These are phyloP conservation scores for Ophion slaviceki DNA, from an alignment of 2,888 invertebrate genomes.

Conservation along the genomic window DNA sequence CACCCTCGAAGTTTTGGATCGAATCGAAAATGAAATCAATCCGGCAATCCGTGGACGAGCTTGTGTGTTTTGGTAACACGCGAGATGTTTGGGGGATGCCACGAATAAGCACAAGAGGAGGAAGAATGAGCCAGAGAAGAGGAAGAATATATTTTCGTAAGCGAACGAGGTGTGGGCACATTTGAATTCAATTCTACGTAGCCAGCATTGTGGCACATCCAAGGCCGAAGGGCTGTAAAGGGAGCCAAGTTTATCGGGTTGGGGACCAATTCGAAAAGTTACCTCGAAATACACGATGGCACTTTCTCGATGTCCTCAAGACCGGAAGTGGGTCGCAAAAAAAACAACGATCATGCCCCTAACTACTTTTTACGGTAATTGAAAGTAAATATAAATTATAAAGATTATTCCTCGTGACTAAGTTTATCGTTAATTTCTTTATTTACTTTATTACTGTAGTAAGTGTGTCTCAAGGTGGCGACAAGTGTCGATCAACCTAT, in stretches of 20 bases:
- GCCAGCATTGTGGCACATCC: slow-evolving; percentile 65
- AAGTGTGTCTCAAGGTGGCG: slow-evolving; percentile 39
- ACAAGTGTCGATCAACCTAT: slow-evolving; percentile 49
- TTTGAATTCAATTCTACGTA: slow-evolving; percentile 80
- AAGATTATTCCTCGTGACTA: not conserved
- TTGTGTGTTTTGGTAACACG: slow-evolving; percentile 48
- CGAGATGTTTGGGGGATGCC: slow-evolving; percentile 8
- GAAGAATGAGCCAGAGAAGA: slow-evolving; percentile 48
- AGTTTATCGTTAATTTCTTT: slow-evolving; percentile 27
- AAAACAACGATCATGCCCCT: not conserved
- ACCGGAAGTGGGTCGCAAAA: not conserved
- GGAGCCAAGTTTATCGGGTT: slow-evolving; percentile 76
- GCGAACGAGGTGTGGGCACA: slow-evolving; percentile 65
- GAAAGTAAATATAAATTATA: not conserved
- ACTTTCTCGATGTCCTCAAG: slow-evolving; percentile 4
- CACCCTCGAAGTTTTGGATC: slow-evolving; percentile 5
- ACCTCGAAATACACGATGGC: slow-evolving; percentile 3
- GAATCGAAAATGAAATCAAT: slow-evolving; percentile 77
- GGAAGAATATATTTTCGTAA: slow-evolving; percentile 35
- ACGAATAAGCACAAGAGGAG: slow-evolving; percentile 23
- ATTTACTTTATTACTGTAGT: slow-evolving; percentile 21
- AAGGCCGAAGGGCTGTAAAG: slow-evolving; percentile 45
- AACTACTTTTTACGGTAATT: too few species aligned
- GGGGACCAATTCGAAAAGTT: slow-evolving; percentile 77
- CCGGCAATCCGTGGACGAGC: slow-evolving; percentile 75